These are phyloP conservation scores for Tiphia femorata DNA, from an alignment of 2,888 invertebrate species.

Conservation along the genomic window DNA sequence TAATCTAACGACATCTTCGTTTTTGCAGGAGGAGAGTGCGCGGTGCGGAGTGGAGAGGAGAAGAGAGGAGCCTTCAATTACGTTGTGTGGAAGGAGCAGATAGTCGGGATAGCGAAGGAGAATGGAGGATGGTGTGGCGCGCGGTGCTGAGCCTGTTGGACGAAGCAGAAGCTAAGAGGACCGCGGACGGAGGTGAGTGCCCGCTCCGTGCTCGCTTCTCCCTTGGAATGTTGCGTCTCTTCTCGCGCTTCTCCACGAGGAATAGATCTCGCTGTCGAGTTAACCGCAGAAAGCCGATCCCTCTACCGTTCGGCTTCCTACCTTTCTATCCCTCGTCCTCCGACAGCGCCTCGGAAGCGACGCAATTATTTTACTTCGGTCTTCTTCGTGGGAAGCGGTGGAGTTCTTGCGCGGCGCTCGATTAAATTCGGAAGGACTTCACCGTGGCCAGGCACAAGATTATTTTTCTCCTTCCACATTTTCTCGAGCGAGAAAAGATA, in stretches of 20 bases:
- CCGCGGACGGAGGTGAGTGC: slow-evolving; percentile 46
- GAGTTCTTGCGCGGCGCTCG: too few relatives aligned
- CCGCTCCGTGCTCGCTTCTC: slow-evolving; percentile 45
- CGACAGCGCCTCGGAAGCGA: too few relatives aligned
- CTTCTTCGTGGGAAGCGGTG: too few relatives aligned
- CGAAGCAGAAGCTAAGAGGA: slow-evolving; percentile 42
- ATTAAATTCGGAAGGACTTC: too few relatives aligned
- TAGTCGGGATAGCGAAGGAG: slow-evolving; percentile 1
- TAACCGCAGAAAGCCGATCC: not conserved
- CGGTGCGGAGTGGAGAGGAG: slow-evolving; percentile 15
- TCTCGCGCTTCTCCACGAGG: slow-evolving; percentile 24
- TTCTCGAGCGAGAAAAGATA: too few relatives aligned
- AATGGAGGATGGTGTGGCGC: slow-evolving; percentile 32
- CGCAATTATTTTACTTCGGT: too few relatives aligned
- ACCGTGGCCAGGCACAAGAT: too few relatives aligned
- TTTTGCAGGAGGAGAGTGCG: slow-evolving; percentile 23
- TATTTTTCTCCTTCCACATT: too few relatives aligned
- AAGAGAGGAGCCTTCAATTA: slow-evolving; percentile 17
- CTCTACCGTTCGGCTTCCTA: too few relatives aligned
- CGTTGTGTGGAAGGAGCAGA: slow-evolving; percentile 7
- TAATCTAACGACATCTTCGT: slow-evolving; percentile 8
- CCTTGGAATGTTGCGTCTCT: slow-evolving; percentile 46
- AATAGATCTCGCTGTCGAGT: slow-evolving; percentile 13
- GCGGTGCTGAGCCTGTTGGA: slow-evolving; percentile 38
- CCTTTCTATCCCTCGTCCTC: too few relatives aligned